Base-by-base conservation (phyloP, 2,888 invertebrate species). In the Brenthis daphne region DNA sequence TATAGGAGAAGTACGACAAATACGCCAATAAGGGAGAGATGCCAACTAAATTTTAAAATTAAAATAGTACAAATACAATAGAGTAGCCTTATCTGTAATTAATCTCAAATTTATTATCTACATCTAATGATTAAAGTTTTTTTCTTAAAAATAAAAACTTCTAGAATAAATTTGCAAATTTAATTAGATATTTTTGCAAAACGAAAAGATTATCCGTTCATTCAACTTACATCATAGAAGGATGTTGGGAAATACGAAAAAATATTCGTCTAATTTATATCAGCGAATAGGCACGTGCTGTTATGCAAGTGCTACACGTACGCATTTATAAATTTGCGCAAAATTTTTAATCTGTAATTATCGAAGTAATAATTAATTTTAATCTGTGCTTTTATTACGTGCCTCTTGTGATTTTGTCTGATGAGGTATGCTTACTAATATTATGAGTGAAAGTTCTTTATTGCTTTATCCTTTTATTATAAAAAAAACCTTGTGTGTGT, bases 211-310 rank as follows among this genome's bases (percentile, higher is more conserved):
- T 57, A 57, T 29, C 12, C 14, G 56, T 57, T n/a, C 56, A n/a
- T 57, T 57, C 56, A 57, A 57, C 56, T 57, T 37, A 33, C 37
- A 37, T 33, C 33, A 57, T 37, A 16, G 51, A 33, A 57, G 56
- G 56, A 57, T 33, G 33, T 57, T 57, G 33, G 33, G 56, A 37
- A 57, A 57, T 57, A 57, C n/a, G 14, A n/a, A 57, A 29, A 57
- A 57, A 57, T 33, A 57, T 33, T 57, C 56, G 56, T 54, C 53
- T 20, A 54, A 24, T 14, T 54, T 54, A 57, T 33, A 57, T 57
- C 56, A 57, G 37, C 37, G 37, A 43, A 8, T 57, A 29, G 24
- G 37, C 57, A 57, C 57, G 57, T 47, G 57, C 57, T 37, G 16
- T 57, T n/a, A 5, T 11, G 33, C 16, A 57, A 57, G n/a, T 16